Evolutionary conservation across 2,888 invertebrate genomes (phyloP), one percentile per base, ranked within the genome.

Genomic region (Ennomos quercinarius): DNA sequence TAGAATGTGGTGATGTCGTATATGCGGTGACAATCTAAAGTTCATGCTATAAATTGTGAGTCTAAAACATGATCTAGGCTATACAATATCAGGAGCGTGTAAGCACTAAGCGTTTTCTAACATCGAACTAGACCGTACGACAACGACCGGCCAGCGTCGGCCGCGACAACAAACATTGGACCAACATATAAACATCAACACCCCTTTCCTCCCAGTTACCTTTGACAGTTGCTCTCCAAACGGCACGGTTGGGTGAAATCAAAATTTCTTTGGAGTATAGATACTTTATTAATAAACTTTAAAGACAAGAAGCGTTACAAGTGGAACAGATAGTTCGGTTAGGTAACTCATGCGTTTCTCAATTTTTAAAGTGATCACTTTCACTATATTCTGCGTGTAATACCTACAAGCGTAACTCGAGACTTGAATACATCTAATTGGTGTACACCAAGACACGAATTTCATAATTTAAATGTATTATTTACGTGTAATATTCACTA

Each of bases 201-300:
- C 75, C 66, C 46, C 39, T 65, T 74, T 35, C 50, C 45, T 80
- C 80, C 80, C 81, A 83, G 81, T 89, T 91, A 91, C 92, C 91
- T 91, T 91, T 78, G 72, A 52, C 78, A 78, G 86, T 86, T 83
- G 90, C 85, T 81, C 91, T 89, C 89, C 89, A 78, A 76, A 87
- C 80, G 81, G 87, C 88, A 83, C 81, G 79, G 83, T 77, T 74
- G 84, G 90, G 87, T 88, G 88, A 89, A 91, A 92, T 91, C 80
- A 92, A 91, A 91, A 85, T 88, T 84, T 91, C 88, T 90, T 89
- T 90, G 89, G 92, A 91, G 84, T 91, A 92, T 81, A 91, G 85
- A 87, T 89, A 91, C 85, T 91, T 92, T 91, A 92, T 91, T 92
- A 91, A 89, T 91, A 91, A 84, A 77, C 69, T 85, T 89, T 84